These are phyloP conservation scores for Tiliacea aurago DNA, from an alignment of 2,888 invertebrate genomes.

Conservation along the genomic window DNA sequence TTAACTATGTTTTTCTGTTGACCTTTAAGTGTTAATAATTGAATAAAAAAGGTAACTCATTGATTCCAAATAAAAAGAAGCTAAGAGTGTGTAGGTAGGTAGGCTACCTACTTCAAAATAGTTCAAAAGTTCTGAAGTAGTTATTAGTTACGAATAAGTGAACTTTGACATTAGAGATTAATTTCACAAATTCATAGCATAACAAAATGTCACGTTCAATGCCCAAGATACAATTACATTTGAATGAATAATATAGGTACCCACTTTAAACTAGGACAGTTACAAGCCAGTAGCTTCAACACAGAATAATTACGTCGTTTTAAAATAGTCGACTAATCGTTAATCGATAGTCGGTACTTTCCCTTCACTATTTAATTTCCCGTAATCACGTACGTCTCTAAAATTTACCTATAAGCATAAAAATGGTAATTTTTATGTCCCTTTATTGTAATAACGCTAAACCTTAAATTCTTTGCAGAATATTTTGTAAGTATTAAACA, in stretches of 20 bases:
- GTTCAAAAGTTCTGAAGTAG: background rate
- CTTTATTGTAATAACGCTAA: conserved; percentile 73
- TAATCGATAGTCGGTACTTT: conserved; percentile 25
- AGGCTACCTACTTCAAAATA: background rate
- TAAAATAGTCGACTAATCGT: conserved; percentile 49
- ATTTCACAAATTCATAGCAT: background rate
- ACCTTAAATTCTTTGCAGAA: conserved; percentile 72
- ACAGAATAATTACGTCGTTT: conserved; percentile 20
- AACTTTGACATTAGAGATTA: background rate
- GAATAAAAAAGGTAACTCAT: background rate
- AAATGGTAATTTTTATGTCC: conserved; percentile 77
- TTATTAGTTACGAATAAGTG: background rate
- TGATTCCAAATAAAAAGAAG: background rate
- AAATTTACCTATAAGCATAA: conserved; percentile 66
- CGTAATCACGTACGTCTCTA: conserved; percentile 65
- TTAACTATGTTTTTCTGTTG: background rate
- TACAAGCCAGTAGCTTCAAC: background rate
- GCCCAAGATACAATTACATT: conserved; percentile 22
- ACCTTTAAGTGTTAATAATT: background rate
- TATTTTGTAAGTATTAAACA: conserved; percentile 73
- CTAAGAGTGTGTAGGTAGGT: background rate
- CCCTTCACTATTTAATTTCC: conserved; percentile 59
- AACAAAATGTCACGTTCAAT: conserved; percentile 27
- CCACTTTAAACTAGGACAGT: conserved; percentile 10
- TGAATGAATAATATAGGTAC: conserved; percentile 45